Conservation (phyloP, 2,113 vertebrate species). For the Pandion haliaetus region DNA sequence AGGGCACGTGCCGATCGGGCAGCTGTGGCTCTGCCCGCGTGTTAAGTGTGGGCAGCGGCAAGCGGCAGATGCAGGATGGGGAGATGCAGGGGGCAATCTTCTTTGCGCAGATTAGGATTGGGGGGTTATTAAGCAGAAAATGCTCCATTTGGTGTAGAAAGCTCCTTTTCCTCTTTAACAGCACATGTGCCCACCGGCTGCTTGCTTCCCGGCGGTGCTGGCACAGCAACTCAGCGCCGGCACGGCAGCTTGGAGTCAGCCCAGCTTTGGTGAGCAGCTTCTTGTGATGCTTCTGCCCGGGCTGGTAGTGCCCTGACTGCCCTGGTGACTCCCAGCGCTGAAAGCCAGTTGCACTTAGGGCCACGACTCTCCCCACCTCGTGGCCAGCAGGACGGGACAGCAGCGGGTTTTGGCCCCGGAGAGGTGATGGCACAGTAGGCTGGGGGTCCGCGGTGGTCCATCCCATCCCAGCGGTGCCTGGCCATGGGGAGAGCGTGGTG, state of each 20-base stretch:
- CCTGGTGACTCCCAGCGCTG: not conserved
- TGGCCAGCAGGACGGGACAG: not conserved
- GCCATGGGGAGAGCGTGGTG: not conserved
- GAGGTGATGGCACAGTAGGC: not conserved
- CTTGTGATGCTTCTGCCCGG: not conserved
- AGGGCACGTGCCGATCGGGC: not conserved
- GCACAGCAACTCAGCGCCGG: not conserved
- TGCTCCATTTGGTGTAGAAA: conserved; percentile 13
- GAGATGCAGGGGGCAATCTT: not conserved
- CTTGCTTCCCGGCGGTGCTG: not conserved
- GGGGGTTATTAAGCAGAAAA: conserved; percentile 46
- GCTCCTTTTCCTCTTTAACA: not conserved
- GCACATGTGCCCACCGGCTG: not conserved
- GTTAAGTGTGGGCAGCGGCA: not conserved
- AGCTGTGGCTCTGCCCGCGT: not conserved
- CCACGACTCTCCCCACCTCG: accelerated
- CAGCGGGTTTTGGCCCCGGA: not conserved
- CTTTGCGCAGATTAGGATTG: conserved; percentile 36
- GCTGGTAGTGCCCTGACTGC: not conserved
- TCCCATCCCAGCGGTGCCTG: accelerated
- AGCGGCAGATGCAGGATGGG: not conserved
- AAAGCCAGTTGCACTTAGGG: not conserved
- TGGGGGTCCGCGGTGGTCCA: accelerated
- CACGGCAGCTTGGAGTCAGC: not conserved
- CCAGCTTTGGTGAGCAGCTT: not conserved